phyloP scores from a whole-genome alignment of 2,888 invertebrate species.

The Sthenelais limicola region DNA sequence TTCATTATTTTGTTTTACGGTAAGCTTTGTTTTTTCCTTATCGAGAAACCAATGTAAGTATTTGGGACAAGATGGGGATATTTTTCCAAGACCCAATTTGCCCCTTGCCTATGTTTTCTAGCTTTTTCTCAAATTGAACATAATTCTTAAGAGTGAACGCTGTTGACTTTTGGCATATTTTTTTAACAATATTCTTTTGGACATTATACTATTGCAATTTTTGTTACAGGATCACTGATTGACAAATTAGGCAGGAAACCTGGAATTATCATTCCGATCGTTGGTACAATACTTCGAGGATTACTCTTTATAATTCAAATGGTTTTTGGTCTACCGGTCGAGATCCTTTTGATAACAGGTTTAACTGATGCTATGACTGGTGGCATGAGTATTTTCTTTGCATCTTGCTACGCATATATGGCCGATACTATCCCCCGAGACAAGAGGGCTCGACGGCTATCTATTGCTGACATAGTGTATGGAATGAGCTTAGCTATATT shows the following conservation, averaged over 20 bases:
- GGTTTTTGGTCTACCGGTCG: background rate
- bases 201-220: background rate
- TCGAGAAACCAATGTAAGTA: background rate
- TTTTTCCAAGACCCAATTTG: too few relatives aligned
- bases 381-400: background rate
- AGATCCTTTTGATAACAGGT: background rate
- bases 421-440: background rate
- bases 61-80: background rate
- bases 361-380: background rate
- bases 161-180: background rate
- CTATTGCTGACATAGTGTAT: background rate
- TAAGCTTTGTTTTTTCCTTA: background rate
- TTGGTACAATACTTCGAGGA: background rate
- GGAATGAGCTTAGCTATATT: background rate
- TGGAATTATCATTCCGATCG: background rate
- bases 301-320: background rate
- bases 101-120: too few relatives aligned
- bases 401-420: constrained; percentile 4
- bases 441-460: background rate
- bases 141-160: background rate
- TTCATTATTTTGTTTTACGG: background rate
- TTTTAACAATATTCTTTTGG: background rate
- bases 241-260: constrained; percentile 3
- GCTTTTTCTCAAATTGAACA: too few relatives aligned
- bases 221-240: background rate